Conservation (phyloP, 2,888 invertebrate species). For the Campaea margaritaria region DNA sequence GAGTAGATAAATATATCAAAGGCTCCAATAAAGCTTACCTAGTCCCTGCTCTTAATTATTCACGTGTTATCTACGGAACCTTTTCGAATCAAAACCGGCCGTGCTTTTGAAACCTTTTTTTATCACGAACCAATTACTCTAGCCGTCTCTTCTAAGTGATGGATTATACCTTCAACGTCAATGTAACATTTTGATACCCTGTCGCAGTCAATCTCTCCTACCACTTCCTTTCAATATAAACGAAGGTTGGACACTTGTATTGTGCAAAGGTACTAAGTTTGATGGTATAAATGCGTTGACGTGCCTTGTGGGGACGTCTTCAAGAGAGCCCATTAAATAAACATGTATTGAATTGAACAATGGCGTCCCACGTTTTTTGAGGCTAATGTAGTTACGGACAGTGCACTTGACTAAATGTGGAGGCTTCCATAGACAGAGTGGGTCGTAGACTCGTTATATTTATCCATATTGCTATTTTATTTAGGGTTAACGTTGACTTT, state of each 20-base stretch:
- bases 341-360: conserved; percentile 21
- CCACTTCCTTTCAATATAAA: background rate
- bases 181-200: conserved; percentile 4
- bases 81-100: background rate
- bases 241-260: background rate
- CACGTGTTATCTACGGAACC: conserved; percentile 16
- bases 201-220: background rate
- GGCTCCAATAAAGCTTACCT: background rate
- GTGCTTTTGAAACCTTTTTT: conserved; percentile 18
- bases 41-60: background rate
- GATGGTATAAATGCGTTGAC: conserved; percentile 8
- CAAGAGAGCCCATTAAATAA: conserved; percentile 25
- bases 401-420: conserved; percentile 17
- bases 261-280: conserved; percentile 12
- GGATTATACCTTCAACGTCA: conserved; percentile 27
- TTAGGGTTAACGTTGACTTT: no score
- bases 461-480: no score
- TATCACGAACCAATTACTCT: conserved; percentile 30
- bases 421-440: conserved; percentile 11
- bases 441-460: background rate
- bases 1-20: no score
- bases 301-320: conserved; percentile 23
- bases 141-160: conserved; percentile 24
- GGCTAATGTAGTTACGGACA: conserved; percentile 22
- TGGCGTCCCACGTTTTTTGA: conserved; percentile 26